Evolutionary conservation across 2,888 invertebrate species (phyloP), one percentile per base, ranked within the genome.

Genomic region (Eupithecia subfuscata): DNA sequence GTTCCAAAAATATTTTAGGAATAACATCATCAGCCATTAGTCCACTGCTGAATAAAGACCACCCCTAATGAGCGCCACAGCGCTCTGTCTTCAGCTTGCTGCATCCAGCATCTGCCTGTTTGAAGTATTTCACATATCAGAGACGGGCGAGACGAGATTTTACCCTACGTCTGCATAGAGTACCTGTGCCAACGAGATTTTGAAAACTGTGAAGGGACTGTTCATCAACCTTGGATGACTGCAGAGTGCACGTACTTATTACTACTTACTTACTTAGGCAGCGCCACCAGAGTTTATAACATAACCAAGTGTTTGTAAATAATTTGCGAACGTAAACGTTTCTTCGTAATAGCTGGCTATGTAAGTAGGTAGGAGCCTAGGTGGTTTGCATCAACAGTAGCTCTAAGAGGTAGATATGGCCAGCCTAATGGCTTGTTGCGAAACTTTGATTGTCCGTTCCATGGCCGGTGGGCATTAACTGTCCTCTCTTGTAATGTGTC

Each of bases 231-330:
- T 11, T n/a, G 11, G 52, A 56, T 22, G 9, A 56, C 18, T 56
- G 22, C 0, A 22, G 22, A 22, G 52, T 22, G 9, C 11, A n/a
- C 0, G 22, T 9, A 11, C 56, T 60, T n/a, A n/a, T n/a, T n/a
- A n/a, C n/a, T n/a, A n/a, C n/a, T n/a, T n/a, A n/a, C n/a, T n/a
- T n/a, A n/a, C n/a, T n/a, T n/a, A n/a, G n/a, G 22, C 34, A 34
- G 64, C 18, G 64, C 40, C 43, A 68, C 12, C 40, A 67, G n/a
- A 40, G 34, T 37, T 18, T 34, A 64, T 64, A 60, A 25, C 60
- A 14, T 60, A 60, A 60, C 25, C 60, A 25, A 60, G 60, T 14
- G 60, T 67, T 76, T 70, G 73, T 75, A 75, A 76, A 76, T 67
- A 70, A 16, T 48, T 43, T 16, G 60, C 52, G 30, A 65, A 65